phyloP scores from a whole-genome alignment of 2,888 invertebrate species.

The Polietes domitor region DNA sequence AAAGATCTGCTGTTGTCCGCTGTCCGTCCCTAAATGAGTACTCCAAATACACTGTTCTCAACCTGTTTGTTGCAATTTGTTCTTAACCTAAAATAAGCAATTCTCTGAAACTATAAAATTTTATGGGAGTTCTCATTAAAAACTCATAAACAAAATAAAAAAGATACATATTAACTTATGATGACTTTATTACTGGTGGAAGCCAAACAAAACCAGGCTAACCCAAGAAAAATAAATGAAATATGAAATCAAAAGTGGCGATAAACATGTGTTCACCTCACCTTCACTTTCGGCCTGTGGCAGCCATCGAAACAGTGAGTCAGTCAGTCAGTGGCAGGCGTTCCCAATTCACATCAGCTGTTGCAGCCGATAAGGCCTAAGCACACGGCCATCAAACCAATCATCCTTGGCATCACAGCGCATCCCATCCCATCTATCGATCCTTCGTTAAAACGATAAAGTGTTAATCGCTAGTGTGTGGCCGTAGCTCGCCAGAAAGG shows the following conservation, averaged over 20 bases:
- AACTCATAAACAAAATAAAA: conserved; percentile 52
- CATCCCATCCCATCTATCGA: conserved; percentile 4
- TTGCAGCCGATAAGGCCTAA: conserved; percentile 44
- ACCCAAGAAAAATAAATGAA: conserved; percentile 39
- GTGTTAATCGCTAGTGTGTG: conserved; percentile 66
- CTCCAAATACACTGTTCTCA: too few species aligned
- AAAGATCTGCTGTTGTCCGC: too few species aligned
- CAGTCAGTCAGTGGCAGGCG: conserved; percentile 44
- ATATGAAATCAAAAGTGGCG: conserved; percentile 48
- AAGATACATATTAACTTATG: too few species aligned
- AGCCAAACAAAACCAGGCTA: background rate
- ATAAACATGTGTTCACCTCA: conserved; percentile 59
- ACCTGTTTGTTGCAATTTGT: too few species aligned
- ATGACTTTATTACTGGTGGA: conserved; percentile 56
- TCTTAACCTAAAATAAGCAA: background rate
- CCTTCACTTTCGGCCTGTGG: too few species aligned
- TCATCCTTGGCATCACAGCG: background rate
- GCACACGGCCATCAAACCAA: too few species aligned
- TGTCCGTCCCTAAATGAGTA: too few species aligned
- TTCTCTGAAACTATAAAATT: conserved; percentile 58
- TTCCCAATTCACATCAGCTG: conserved; percentile 54
- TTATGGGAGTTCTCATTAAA: conserved; percentile 55
- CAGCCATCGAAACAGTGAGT: conserved; percentile 27
- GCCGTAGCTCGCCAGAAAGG: background rate
- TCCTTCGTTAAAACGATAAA: conserved; percentile 39